Conservation (phyloP, 1,140 invertebrate genomes). For the Musca vetustissima region DNA sequence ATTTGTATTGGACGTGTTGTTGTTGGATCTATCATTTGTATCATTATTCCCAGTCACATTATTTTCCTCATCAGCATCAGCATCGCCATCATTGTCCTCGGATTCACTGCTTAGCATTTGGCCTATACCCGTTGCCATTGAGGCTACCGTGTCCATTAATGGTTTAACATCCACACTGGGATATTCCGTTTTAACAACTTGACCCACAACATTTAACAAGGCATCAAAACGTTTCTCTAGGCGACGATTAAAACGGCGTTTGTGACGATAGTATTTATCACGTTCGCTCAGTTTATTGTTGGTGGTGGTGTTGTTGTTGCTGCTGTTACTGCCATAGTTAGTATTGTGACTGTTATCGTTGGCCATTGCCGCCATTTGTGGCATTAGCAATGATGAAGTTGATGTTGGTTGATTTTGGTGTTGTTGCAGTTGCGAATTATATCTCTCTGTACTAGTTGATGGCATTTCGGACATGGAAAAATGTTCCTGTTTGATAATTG, state of each 20-base stretch:
- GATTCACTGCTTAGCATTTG: slow-evolving; percentile 25
- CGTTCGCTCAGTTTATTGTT: slow-evolving; percentile 23
- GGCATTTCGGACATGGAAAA: neutral
- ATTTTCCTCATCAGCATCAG: slow-evolving; percentile 7
- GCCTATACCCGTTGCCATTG: neutral
- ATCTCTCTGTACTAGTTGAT: neutral
- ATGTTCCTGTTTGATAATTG: neutral
- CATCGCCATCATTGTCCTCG: slow-evolving; percentile 10
- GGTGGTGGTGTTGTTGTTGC: no score
- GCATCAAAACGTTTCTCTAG: slow-evolving; percentile 42
- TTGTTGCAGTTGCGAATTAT: neutral
- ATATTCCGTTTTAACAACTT: slow-evolving; percentile 37
- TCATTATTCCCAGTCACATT: no score
- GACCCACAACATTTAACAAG: slow-evolving; percentile 39
- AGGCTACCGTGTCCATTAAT: slow-evolving; percentile 23
- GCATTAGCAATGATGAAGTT: neutral
- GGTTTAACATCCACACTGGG: slow-evolving; percentile 36
- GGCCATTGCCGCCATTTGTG: no score
- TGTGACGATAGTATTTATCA: slow-evolving; percentile 36
- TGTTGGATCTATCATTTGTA: no score
- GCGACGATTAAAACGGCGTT: slow-evolving; percentile 42
- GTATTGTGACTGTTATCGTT: no score
- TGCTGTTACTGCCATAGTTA: no score
- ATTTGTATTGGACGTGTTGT: no score
- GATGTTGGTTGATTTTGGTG: neutral